Conservation (phyloP, 2,888 invertebrate species). For the Temnothorax unifasciatus region DNA sequence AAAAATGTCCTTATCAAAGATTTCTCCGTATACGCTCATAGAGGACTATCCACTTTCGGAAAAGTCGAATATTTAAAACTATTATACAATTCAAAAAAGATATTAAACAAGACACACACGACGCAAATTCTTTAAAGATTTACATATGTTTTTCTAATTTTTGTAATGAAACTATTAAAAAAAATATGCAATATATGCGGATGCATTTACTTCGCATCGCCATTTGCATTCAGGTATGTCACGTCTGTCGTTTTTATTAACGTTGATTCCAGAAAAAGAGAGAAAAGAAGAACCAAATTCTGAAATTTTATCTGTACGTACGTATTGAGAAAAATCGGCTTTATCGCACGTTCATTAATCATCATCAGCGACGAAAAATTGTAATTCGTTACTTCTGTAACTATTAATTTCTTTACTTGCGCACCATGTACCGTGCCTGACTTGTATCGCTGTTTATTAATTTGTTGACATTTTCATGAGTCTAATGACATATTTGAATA, state of each 20-base stretch:
- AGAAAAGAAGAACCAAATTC: background rate
- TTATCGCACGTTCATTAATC: too few species aligned
- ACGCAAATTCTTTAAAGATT: background rate
- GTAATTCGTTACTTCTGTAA: too few species aligned
- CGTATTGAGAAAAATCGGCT: too few species aligned
- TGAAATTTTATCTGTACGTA: too few species aligned
- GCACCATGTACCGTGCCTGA: too few species aligned
- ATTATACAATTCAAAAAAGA: background rate
- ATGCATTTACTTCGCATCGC: background rate
- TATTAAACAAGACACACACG: background rate
- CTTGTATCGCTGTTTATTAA: too few species aligned
- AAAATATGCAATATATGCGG: background rate
- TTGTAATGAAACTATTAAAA: background rate
- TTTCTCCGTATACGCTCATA: conserved; percentile 13
- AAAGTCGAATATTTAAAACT: conserved; percentile 1
- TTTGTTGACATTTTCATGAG: too few species aligned
- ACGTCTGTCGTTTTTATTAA: background rate
- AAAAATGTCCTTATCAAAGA: conserved; percentile 52
- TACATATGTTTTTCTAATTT: too few species aligned
- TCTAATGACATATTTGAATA: too few species aligned
- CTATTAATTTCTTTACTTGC: too few species aligned
- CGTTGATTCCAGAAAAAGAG: background rate
- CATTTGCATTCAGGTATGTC: background rate
- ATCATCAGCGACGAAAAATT: too few species aligned
- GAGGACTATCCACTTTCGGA: background rate